Evolutionary conservation across 2,888 invertebrate species (phyloP), one percentile per base, ranked within the genome.

Genomic region (Spodoptera exigua): DNA sequence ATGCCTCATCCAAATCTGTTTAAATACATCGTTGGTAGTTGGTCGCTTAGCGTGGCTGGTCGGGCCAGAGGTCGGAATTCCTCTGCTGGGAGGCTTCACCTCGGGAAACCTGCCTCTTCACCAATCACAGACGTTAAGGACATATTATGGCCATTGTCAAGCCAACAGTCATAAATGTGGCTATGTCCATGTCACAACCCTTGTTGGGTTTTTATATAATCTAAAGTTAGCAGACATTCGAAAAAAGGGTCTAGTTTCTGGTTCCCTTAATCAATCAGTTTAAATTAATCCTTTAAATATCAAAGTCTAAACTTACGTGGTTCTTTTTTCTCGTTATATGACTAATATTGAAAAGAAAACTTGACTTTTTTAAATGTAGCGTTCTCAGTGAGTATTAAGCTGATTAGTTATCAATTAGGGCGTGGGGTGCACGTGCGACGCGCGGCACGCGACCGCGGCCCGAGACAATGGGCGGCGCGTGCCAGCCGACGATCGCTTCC

Each of bases 1-100:
- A 46, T 70, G 36, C 68, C 68, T 48, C 40, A 55, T 69, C 68
- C 63, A 52, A 41, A 51, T 0, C 10, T 13, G 1, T 12, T 0
- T 3, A 1, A 3, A n/a, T 40, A 13, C 21, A 11, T 13, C 21
- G 37, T 27, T 35, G 18, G 34, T 37, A 51, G 11, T 4, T 55
- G 49, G 55, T 63, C 51, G 57, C 16, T 27, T 60, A 53, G 13
- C 39, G 18, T 39, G 40, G 45, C 48, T 40, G 70, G 36, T 51
- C 66, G 68, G 84, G 83, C 62, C 84, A 85, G 72, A 86, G 86
- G 86, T 85, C 84, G 78, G 72, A 79, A 84, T 83, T 79, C 82
- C 79, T 66, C 62, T 63, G 55, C 58, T 54, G 58, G 57, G 62
- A 74, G 58, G 58, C 51, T 59, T 58, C 46, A 45, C 34, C 55